phyloP scores from a whole-genome alignment of 35 echinoderm and acorn worm species.

The Apostichopus californicus region DNA sequence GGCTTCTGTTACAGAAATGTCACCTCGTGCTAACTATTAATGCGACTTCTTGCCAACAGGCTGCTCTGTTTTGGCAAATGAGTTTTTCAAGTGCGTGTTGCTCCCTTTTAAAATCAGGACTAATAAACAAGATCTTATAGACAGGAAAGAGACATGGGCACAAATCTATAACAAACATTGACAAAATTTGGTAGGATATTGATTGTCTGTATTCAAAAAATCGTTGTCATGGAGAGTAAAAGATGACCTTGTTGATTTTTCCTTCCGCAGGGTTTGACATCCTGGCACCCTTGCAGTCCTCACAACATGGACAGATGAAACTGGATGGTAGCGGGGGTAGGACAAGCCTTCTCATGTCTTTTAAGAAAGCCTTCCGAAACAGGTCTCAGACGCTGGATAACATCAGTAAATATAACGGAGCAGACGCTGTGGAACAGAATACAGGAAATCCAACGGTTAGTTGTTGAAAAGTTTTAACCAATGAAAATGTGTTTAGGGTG shows the following conservation, averaged over 20 bases:
- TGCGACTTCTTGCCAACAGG: too few species aligned
- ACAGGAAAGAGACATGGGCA: too few species aligned
- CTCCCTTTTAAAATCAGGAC: too few species aligned
- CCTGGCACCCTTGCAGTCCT: conserved; percentile 59
- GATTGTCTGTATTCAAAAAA: too few species aligned
- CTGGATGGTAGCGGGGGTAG: conserved; percentile 56
- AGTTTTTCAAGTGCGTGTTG: too few species aligned
- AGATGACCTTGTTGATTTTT: neutral
- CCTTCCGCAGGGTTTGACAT: conserved; percentile 52
- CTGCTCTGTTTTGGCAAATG: too few species aligned
- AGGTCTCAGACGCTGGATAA: conserved; percentile 68
- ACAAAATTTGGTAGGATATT: too few species aligned
- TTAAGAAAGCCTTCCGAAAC: conserved; percentile 88
- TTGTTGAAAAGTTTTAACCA: neutral
- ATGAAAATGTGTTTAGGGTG: neutral
- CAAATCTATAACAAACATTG: too few species aligned
- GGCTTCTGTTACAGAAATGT: too few species aligned
- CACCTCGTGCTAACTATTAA: too few species aligned
- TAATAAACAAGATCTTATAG: too few species aligned
- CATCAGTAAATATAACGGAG: conserved; percentile 49
- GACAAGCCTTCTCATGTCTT: conserved; percentile 65
- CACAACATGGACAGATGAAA: conserved; percentile 49
- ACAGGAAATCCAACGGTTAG: conserved; percentile 72
- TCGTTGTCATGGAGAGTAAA: too few species aligned
- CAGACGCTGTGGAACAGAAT: conserved; percentile 4